These are phyloP conservation scores for Amphiprion percula DNA, from an alignment of 2,113 vertebrate species.

Conservation along the genomic window DNA sequence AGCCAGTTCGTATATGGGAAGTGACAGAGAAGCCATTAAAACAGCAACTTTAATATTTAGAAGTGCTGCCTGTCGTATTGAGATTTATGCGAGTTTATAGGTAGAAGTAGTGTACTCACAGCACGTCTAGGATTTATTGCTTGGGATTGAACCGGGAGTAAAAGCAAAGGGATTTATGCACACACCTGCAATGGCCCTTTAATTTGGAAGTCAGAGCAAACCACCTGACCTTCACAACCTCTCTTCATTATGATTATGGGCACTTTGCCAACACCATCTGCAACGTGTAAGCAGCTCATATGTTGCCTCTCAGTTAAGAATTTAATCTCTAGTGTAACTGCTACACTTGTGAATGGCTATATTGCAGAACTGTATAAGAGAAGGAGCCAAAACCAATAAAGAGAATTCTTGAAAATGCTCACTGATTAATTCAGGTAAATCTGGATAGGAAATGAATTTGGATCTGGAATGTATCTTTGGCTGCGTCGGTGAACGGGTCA, in stretches of 20 bases:
- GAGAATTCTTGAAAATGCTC: constrained; percentile 47
- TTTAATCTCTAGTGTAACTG: constrained; percentile 47
- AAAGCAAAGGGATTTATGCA: constrained; percentile 7
- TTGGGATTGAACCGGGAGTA: constrained; percentile 2
- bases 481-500: constrained; percentile 35
- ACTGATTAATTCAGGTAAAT: constrained; percentile 45
- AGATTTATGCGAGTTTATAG: constrained; percentile 35
- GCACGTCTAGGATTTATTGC: constrained; percentile 14
- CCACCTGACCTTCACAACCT: constrained; percentile 28
- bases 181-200: constrained; percentile 38
- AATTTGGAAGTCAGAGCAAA: constrained; percentile 34
- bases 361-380: constrained; percentile 24
- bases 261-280: constrained; percentile 55
- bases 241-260: constrained; percentile 50
- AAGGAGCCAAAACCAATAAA: constrained; percentile 18
- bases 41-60: constrained; percentile 38
- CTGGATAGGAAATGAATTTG: constrained; percentile 47
- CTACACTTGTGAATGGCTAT: constrained; percentile 40
- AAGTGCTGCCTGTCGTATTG: constrained; percentile 23
- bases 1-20: constrained; percentile 3
- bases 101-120: not conserved
- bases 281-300: constrained; percentile 32
- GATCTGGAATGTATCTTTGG: constrained; percentile 27
- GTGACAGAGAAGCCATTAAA: constrained; percentile 4
- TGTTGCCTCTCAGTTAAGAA: constrained; percentile 30